phyloP scores from a whole-genome alignment of 2,113 vertebrate species.

The Nibea coibor region DNA sequence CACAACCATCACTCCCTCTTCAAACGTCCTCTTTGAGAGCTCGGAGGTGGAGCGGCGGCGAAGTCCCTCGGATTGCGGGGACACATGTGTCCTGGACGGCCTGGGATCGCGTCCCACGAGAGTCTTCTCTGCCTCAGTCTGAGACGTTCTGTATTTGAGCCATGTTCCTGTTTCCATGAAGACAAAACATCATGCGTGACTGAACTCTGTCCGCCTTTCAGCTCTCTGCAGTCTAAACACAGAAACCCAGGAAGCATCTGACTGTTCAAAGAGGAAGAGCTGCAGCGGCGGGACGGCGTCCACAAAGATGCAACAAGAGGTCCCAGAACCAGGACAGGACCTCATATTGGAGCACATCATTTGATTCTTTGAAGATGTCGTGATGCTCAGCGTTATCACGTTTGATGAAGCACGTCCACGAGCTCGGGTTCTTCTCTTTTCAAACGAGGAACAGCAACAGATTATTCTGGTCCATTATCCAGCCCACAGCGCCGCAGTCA shows the following conservation, averaged over 20 bases:
- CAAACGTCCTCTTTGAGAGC: background rate
- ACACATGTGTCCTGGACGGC: conserved; percentile 6
- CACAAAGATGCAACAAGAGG: background rate
- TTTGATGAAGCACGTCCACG: too few relatives aligned
- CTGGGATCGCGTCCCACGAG: background rate
- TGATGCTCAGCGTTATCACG: too few relatives aligned
- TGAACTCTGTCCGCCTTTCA: background rate
- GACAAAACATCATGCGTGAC: background rate
- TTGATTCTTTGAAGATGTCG: too few relatives aligned
- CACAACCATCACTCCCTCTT: conserved; percentile 23
- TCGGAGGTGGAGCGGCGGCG: background rate
- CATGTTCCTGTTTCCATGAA: background rate
- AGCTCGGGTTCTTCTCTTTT: too few relatives aligned
- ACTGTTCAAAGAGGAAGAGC: background rate
- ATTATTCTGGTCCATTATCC: too few relatives aligned
- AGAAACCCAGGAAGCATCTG: background rate
- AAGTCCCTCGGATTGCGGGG: background rate
- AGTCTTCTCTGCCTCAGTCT: background rate
- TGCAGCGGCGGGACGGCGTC: background rate
- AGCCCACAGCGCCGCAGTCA: too few relatives aligned
- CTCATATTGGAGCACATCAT: too few relatives aligned
- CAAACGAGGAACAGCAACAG: too few relatives aligned
- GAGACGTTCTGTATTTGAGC: background rate
- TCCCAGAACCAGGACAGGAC: background rate
- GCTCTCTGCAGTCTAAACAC: background rate